Conservation (phyloP, 2,797 vertebrate genomes). For the Clarias pachynema region DNA sequence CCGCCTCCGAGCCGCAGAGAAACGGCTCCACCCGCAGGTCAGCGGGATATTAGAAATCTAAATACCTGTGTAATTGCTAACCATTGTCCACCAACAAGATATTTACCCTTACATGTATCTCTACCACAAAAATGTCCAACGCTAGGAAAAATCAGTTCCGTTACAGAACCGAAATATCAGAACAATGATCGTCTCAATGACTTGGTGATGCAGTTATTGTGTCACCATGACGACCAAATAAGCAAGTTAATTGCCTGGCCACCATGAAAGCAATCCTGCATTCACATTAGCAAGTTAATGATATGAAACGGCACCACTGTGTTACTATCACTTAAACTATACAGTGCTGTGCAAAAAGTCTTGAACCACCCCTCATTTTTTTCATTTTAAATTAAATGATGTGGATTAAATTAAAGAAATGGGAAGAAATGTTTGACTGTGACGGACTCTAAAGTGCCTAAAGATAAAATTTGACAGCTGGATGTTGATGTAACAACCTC, state of each 20-base stretch:
- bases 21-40: conserved; percentile 84
- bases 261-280: not conserved
- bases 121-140: not conserved
- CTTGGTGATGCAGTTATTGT: not conserved
- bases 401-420: too few species aligned
- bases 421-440: too few species aligned
- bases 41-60: conserved; percentile 1
- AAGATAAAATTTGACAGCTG: too few species aligned
- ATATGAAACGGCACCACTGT: too few species aligned
- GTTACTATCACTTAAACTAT: too few species aligned
- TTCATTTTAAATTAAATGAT: too few species aligned
- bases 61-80: not conserved
- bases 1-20: conserved; percentile 78
- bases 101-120: not conserved
- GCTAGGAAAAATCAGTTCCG: not conserved
- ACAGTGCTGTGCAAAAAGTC: too few species aligned
- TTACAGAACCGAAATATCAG: not conserved
- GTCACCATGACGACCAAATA: not conserved
- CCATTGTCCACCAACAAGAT: not conserved
- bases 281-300: not conserved
- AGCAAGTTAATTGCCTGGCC: not conserved
- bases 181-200: not conserved
- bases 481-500: too few species aligned
- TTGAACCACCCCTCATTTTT: too few species aligned
- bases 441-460: too few species aligned